These are phyloP conservation scores for Fistularia tabacaria DNA, from an alignment of 2,797 vertebrate species.

Conservation along the genomic window DNA sequence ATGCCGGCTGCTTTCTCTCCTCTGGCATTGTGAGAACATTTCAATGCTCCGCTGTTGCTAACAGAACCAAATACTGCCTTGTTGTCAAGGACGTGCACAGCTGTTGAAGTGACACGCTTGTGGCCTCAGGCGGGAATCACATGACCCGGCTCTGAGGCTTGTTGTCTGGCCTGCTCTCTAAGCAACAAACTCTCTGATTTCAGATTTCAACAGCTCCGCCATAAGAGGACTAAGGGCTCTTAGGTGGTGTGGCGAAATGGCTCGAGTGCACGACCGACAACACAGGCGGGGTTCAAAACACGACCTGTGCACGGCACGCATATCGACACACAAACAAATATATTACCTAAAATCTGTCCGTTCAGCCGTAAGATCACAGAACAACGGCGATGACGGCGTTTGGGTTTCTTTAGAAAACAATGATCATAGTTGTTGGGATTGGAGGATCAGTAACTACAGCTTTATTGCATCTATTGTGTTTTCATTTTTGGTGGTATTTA, in stretches of 20 bases:
- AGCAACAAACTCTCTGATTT: constrained; percentile 66
- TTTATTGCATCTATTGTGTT: no score
- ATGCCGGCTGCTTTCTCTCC: constrained; percentile 17
- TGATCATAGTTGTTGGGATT: no score
- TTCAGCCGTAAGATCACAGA: no score
- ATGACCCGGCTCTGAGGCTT: constrained; percentile 51
- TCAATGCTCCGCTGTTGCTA: constrained; percentile 52
- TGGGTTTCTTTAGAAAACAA: no score
- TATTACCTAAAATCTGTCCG: no score
- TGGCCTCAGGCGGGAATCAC: constrained; percentile 59
- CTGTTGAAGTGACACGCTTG: constrained; percentile 62
- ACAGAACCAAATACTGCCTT: constrained; percentile 54
- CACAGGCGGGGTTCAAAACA: constrained; percentile 9
- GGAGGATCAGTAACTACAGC: no score
- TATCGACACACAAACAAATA: no score
- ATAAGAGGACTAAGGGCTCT: constrained; percentile 31
- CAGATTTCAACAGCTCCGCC: constrained; percentile 60
- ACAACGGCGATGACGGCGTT: no score
- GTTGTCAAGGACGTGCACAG: constrained; percentile 71
- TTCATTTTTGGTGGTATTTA: no score
- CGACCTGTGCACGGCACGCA: no score
- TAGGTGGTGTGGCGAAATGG: constrained; percentile 32
- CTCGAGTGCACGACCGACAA: not conserved
- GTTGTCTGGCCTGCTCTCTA: constrained; percentile 54
- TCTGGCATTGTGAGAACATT: constrained; percentile 38